Conservation (phyloP, 2,113 vertebrate genomes). For the Sorex fumeus region DNA sequence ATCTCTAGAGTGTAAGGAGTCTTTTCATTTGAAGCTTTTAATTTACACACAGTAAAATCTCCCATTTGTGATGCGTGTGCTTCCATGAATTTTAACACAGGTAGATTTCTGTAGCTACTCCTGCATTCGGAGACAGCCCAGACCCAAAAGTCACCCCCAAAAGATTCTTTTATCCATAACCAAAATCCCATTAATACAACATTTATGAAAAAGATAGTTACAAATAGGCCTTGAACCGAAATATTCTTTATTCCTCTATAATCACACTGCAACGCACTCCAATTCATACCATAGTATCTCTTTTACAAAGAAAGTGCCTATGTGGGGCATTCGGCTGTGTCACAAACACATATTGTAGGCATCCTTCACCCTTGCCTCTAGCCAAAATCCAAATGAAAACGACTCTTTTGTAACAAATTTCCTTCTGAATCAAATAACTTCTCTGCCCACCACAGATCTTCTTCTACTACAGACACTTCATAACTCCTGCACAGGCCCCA, state of each 20-base stretch:
- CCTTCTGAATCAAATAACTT: neutral
- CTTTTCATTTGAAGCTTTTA: conserved; percentile 48
- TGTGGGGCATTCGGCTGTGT: neutral
- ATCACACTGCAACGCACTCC: neutral
- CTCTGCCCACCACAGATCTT: neutral
- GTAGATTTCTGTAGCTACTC: neutral
- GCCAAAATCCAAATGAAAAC: neutral
- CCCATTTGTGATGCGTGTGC: neutral
- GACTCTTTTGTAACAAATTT: neutral
- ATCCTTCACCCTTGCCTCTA: neutral
- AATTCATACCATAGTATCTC: neutral
- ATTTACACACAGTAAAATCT: conserved; percentile 5
- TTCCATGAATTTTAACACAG: neutral
- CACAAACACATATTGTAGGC: neutral
- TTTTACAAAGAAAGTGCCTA: conserved; percentile 15
- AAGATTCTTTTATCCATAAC: neutral
- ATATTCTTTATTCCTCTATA: conserved; percentile 37
- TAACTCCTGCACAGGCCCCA: neutral
- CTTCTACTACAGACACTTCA: neutral
- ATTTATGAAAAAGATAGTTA: neutral
- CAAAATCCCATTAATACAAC: neutral
- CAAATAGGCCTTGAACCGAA: conserved; percentile 18
- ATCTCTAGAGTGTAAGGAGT: conserved; percentile 1
- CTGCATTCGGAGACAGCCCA: neutral
- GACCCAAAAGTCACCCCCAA: neutral